Evolutionary conservation across 2,113 vertebrate genomes (phyloP), one percentile per base, ranked within the genome.

Genomic region (Picathartes gymnocephalus): DNA sequence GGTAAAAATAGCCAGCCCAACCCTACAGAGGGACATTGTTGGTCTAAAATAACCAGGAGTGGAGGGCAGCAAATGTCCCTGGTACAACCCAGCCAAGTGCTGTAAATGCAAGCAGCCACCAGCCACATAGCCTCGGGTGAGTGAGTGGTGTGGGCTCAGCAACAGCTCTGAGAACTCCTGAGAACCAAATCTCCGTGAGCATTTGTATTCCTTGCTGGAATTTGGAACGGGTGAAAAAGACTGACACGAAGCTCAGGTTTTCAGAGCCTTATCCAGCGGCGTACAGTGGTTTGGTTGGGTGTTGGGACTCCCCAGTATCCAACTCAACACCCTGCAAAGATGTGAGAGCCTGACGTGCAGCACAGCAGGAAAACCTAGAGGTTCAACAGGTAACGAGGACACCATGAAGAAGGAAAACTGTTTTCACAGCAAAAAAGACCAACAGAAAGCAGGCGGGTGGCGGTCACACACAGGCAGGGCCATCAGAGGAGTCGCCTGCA

Each of bases 141-240:
- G 15, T 1, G 3, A 0, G 2, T 2, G 50, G 30, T 2, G 15
- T 2, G 65, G 24, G 39, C 5, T 20, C 66, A 18, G 57, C 81
- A 21, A 13, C 6, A 0, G 16, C 19, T 5, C 23, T 0, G 0
- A 50, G 58, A 86, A 27, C 33, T 10, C 2, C 37, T 1, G 0
- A 68, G 44, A 58, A 31, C 17, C 53, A 27, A 37, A 77, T 8
- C 35, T 53, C 47, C 61, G 21, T 1, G 0, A 2, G n/a, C 19
- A 15, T 45, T 48, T 48, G 40, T 20, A 54, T 6, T 68, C 1
- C 50, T 31, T 1, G 0, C 37, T 8, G 16, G 2, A 47, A 62
- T 8, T 4, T 2, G 45, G 51, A 42, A 23, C 0, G 16, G 30
- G 31, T 13, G 53, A 35, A 33, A 4, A 0, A 8, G 37, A 6